Evolutionary conservation across 1,140 invertebrate species (phyloP).

Genomic region (Drosophila kohkoa): DNA sequence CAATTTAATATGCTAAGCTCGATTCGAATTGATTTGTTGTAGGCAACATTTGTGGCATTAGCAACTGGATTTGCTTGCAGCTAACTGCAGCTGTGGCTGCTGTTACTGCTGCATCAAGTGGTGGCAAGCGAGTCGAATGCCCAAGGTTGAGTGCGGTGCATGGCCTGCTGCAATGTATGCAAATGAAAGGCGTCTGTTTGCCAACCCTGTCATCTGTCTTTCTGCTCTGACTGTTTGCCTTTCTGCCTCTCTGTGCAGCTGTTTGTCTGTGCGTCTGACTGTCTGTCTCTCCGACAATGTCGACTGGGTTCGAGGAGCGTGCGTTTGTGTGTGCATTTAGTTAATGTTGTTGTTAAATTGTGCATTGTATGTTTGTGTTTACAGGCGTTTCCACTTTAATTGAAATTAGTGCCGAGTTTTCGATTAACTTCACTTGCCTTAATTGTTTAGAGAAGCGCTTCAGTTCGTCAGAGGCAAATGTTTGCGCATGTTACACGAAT

Average conservation of each 20-base stretch:
- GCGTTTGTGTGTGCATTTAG: constrained; percentile 33
- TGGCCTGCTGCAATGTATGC: constrained; percentile 51
- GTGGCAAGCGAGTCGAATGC: constrained; percentile 3
- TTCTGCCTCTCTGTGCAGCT: background rate
- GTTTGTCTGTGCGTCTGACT: constrained; percentile 8
- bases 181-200: constrained; percentile 71
- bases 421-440: constrained; percentile 61
- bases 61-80: constrained; percentile 45
- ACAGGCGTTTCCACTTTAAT: constrained; percentile 72
- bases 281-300: constrained; percentile 1
- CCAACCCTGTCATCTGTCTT: constrained; percentile 44
- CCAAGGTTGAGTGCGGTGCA: constrained; percentile 16
- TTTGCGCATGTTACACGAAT: constrained; percentile 27
- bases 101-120: constrained; percentile 27
- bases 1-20: constrained; percentile 64
- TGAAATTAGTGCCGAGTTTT: constrained; percentile 78
- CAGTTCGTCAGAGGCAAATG: constrained; percentile 34
- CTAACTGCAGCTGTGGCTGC: constrained; percentile 24
- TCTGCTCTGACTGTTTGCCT: constrained; percentile 11
- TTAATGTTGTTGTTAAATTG: constrained; percentile 68
- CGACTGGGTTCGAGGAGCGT: background rate
- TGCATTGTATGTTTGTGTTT: constrained; percentile 54
- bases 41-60: constrained; percentile 55
- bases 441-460: constrained; percentile 36
- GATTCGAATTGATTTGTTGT: constrained; percentile 77